These are phyloP conservation scores for Tachystola acroxantha DNA, from an alignment of 2,888 invertebrate species.

Conservation along the genomic window DNA sequence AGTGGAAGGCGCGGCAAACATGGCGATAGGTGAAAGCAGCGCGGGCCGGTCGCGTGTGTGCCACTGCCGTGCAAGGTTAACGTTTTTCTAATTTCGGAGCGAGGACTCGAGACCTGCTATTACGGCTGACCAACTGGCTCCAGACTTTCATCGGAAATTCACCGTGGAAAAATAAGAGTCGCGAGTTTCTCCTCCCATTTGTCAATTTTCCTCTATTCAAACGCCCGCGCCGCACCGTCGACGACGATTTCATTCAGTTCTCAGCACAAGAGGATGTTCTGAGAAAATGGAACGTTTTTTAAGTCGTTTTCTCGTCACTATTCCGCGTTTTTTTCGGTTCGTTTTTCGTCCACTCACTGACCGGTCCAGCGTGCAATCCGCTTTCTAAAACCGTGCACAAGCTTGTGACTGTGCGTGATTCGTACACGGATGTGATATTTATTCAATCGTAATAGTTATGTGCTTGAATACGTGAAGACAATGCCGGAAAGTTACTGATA, in stretches of 20 bases:
- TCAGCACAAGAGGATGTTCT: conserved; percentile 9
- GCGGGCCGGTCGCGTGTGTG: conserved; percentile 50
- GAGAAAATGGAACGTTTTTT: conserved; percentile 20
- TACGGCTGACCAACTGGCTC: conserved; percentile 43
- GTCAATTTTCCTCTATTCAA: conserved; percentile 30
- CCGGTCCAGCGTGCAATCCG: conserved; percentile 59
- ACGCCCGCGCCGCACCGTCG: conserved; percentile 5
- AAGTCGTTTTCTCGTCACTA: conserved; percentile 23
- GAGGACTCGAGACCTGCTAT: conserved; percentile 50
- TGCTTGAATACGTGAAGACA: conserved; percentile 7
- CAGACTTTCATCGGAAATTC: conserved; percentile 64
- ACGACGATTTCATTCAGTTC: conserved; percentile 12
- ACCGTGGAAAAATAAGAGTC: conserved; percentile 50
- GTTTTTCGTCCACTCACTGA: conserved; percentile 46
- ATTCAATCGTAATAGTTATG: conserved; percentile 25
- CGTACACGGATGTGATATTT: conserved; percentile 57
- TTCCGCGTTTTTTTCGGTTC: conserved; percentile 36
- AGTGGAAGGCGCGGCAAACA: conserved; percentile 35
- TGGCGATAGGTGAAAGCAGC: conserved; percentile 65
- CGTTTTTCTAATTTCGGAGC: conserved; percentile 69
- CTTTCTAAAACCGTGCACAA: conserved; percentile 64
- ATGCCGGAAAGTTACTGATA: neutral
- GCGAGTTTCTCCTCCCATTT: conserved; percentile 37
- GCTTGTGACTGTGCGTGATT: conserved; percentile 49
- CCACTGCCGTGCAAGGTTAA: conserved; percentile 64